phyloP scores from a whole-genome alignment of 1,140 invertebrate genomes.

The Halesus radiatus region DNA sequence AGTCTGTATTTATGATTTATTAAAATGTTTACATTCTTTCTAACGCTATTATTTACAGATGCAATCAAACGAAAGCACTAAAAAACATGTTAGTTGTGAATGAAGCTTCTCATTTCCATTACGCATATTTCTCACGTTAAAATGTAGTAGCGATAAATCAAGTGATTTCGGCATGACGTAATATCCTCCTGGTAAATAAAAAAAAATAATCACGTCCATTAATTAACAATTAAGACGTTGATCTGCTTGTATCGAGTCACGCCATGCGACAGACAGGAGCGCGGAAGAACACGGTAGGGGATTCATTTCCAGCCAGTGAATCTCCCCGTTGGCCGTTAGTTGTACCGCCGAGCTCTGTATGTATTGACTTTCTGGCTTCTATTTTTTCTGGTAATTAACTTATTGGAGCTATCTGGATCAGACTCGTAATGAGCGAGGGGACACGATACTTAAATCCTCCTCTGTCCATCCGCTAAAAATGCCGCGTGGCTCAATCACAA shows the following conservation, averaged over 20 bases:
- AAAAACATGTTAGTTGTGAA: too few species aligned
- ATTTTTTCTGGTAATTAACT: slow-evolving; percentile 55
- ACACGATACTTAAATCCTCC: slow-evolving; percentile 19
- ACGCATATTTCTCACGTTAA: too few species aligned
- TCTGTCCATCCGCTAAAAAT: slow-evolving; percentile 19
- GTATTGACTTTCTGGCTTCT: slow-evolving; percentile 36
- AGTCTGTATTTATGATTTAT: too few species aligned
- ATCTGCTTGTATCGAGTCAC: slow-evolving; percentile 31
- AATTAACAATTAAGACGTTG: slow-evolving; percentile 44
- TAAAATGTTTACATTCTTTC: too few species aligned
- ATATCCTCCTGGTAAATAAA: not conserved
- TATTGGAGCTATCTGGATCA: slow-evolving; percentile 48
- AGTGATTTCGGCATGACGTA: too few species aligned
- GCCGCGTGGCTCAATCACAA: not conserved
- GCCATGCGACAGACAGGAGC: slow-evolving; percentile 11
- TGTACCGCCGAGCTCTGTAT: not conserved
- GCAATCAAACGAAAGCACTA: too few species aligned
- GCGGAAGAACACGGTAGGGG: not conserved
- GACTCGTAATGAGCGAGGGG: slow-evolving; percentile 45
- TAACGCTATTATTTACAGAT: too few species aligned
- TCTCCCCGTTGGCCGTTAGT: too few species aligned
- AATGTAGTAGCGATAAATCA: too few species aligned
- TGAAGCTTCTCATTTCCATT: too few species aligned
- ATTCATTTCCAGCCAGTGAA: too few species aligned
- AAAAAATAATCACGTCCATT: slow-evolving; percentile 7